Evolutionary conservation across 2,113 vertebrate genomes (phyloP).

Genomic region (Alouatta palliata): DNA sequence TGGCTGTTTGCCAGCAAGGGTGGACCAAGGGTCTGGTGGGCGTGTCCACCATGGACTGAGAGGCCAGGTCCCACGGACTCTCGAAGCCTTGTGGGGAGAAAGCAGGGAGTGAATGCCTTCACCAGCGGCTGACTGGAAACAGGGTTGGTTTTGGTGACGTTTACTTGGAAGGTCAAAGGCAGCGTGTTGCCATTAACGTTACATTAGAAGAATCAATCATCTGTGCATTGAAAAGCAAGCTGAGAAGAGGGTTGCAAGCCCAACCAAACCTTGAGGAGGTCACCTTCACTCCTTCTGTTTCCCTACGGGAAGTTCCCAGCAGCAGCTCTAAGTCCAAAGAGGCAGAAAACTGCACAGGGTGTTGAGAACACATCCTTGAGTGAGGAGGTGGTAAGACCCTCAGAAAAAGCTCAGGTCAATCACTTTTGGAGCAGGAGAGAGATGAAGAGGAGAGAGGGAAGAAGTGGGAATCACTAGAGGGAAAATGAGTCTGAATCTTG

Average conservation of each 20-base stretch:
- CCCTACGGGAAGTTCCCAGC: accelerated
- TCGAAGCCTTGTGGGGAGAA: not conserved
- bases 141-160: not conserved
- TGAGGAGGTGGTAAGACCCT: accelerated
- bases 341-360: accelerated
- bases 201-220: not conserved
- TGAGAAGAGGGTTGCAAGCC: not conserved
- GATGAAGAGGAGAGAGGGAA: accelerated
- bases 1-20: slow-evolving; percentile 35
- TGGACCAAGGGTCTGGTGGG: slow-evolving; percentile 53
- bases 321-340: no score
- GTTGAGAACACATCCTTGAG: no score
- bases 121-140: not conserved
- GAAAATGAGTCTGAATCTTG: accelerated
- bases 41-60: slow-evolving; percentile 16
- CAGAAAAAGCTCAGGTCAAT: accelerated
- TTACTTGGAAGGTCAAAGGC: slow-evolving; percentile 27
- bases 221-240: not conserved
- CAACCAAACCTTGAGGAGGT: no score
- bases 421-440: accelerated
- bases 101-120: not conserved
- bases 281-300: accelerated
- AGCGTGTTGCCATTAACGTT: not conserved
- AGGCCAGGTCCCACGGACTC: slow-evolving; percentile 23
- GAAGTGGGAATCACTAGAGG: accelerated